Conservation (phyloP, 2,797 vertebrate species). For the Schizopygopsis malacanthus region DNA sequence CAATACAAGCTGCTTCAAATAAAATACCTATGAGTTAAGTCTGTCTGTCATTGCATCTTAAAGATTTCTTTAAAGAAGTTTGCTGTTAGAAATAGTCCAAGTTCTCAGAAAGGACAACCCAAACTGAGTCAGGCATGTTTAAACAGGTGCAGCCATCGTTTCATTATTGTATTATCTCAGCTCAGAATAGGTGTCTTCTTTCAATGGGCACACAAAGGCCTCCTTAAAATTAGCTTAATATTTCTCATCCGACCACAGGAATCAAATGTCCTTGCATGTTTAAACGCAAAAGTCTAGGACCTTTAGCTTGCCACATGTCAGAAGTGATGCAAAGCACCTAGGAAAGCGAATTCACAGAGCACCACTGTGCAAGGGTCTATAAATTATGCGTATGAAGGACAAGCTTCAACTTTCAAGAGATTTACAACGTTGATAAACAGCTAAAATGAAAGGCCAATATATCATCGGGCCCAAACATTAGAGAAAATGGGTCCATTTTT, state of each 20-base stretch:
- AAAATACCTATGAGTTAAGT: constrained; percentile 7
- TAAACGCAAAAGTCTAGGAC: neutral
- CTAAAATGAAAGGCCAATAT: constrained; percentile 22
- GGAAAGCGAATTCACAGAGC: neutral
- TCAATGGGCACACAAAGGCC: constrained; percentile 9
- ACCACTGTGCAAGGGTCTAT: neutral
- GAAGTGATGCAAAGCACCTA: constrained; percentile 14
- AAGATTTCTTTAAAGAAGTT: constrained; percentile 3
- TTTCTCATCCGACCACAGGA: neutral
- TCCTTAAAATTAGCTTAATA: constrained; percentile 17
- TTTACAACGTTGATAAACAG: constrained; percentile 26
- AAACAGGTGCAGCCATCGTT: constrained; percentile 56
- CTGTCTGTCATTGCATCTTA: constrained; percentile 14
- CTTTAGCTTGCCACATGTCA: constrained; percentile 1
- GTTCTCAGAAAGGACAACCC: constrained; percentile 32
- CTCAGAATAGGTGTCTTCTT: constrained; percentile 45
- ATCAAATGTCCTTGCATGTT: neutral
- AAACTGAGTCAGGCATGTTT: constrained; percentile 56
- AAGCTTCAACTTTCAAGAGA: constrained; percentile 3
- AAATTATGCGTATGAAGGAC: constrained; percentile 19
- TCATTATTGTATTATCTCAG: constrained; percentile 46
- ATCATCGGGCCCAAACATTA: neutral
- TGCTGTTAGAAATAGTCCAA: neutral
- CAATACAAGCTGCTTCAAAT: constrained; percentile 20
- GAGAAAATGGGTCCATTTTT: constrained; percentile 36